These are phyloP conservation scores for Cottoperca gobio DNA, from an alignment of 2,797 vertebrate genomes.

Conservation along the genomic window DNA sequence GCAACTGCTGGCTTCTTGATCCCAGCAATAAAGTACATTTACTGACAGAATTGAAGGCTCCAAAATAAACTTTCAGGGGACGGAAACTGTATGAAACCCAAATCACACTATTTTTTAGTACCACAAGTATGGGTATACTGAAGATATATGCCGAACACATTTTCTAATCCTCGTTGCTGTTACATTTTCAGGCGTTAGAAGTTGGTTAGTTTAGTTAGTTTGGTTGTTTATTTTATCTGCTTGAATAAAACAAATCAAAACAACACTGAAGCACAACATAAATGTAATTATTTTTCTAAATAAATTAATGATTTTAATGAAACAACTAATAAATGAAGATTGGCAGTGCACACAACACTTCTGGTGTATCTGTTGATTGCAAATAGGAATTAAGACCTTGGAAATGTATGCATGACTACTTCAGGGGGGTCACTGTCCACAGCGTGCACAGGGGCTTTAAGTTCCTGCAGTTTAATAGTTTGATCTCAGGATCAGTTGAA, in stretches of 20 bases:
- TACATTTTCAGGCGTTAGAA: too few relatives aligned
- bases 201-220: too few relatives aligned
- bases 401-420: slow-evolving; percentile 19
- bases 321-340: slow-evolving; percentile 13
- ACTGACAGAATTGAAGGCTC: slow-evolving; percentile 19
- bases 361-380: slow-evolving; percentile 37
- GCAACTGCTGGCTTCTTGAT: slow-evolving; percentile 28
- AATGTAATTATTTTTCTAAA: slow-evolving; percentile 6
- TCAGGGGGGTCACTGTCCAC: slow-evolving; percentile 31
- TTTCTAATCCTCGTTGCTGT: too few relatives aligned
- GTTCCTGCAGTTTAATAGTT: slow-evolving; percentile 42
- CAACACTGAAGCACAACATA: neutral
- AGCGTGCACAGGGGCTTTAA: slow-evolving; percentile 33
- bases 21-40: slow-evolving; percentile 11
- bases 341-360: slow-evolving; percentile 2
- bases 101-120: slow-evolving; percentile 9
- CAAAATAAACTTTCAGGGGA: slow-evolving; percentile 12
- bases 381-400: slow-evolving; percentile 16
- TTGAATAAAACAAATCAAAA: too few relatives aligned
- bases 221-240: too few relatives aligned
- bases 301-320: neutral
- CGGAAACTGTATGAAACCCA: slow-evolving; percentile 17
- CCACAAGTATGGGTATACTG: neutral
- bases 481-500: slow-evolving; percentile 52
- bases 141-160: neutral